Base-by-base conservation (phyloP, 1,140 invertebrate genomes). In the Euschistus heros region DNA sequence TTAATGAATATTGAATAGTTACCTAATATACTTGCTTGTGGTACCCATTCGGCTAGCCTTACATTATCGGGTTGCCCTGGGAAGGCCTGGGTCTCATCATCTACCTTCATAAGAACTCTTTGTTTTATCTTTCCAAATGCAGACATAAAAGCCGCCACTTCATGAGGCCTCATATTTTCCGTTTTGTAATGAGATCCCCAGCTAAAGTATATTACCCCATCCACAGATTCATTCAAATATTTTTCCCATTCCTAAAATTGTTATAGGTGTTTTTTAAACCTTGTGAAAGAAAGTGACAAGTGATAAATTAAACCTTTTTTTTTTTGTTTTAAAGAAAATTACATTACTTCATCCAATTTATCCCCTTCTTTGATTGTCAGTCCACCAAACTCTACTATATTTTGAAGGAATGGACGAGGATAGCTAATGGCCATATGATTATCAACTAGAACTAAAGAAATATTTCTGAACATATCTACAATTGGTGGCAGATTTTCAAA, bases 21-120 rank as follows among this genome's bases (percentile, higher is more conserved):
- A 86, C 84, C 80, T 68, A 88, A 73, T 67, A 88, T 76, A 70
- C 86, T 85, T 64, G 80, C 81, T 70, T 89, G 86, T 0, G 86
- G 86, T 2, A 88, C 72, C 86, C 87, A 89, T 47, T 80, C 80
- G 37, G 74, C 76, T 2, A 84, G 72, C 60, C 81, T 76, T 0
- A 90, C 75, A 75, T 89, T 89, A 0, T 74, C 68, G 0, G 83
- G 77, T 24, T 42, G 42, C 66, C 80, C 78, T 2, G 74, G 73
- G 0, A 78, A 74, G 2, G 83, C 68, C 37, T 72, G 70, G 10
- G 18, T 47, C 2, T 81, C 78, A 4, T 77, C 77, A 72, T 86
- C 84, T 76, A 80, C 87, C 71, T 87, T 87, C 84, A 82, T 86
- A 0, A 87, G 68, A 0, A 87, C 77, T 33, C 78, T 80, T 46